phyloP scores from a whole-genome alignment of 2,888 invertebrate genomes.

The Camptogramma bilineatum region DNA sequence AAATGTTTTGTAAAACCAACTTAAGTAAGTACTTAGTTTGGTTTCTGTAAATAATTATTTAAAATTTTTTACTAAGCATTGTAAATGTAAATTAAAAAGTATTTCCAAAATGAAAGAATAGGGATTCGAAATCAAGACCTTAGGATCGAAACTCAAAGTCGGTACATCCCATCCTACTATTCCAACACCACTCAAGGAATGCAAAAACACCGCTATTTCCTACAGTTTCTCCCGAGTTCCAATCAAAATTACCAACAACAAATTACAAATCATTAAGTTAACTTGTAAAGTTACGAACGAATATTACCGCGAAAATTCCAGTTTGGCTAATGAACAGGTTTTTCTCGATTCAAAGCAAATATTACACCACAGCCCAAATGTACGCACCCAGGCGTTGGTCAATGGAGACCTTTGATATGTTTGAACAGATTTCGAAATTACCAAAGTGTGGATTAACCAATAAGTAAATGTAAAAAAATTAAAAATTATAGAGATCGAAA shows the following conservation, averaged over 20 bases:
- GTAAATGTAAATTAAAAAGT: too few relatives aligned
- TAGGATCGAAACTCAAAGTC: background rate
- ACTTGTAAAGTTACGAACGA: background rate
- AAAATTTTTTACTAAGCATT: too few relatives aligned
- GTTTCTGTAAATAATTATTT: too few relatives aligned
- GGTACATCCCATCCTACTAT: background rate
- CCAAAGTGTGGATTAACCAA: too few relatives aligned
- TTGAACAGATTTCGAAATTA: slow-evolving; percentile 1
- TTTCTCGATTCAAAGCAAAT: slow-evolving; percentile 24
- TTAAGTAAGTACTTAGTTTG: too few relatives aligned
- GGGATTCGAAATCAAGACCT: background rate
- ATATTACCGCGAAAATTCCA: slow-evolving; percentile 4
- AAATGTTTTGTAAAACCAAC: too few relatives aligned
- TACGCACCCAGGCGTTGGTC: slow-evolving; percentile 15
- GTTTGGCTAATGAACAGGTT: slow-evolving; percentile 17
- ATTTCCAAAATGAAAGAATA: too few relatives aligned
- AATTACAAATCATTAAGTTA: background rate
- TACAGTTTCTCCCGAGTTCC: background rate
- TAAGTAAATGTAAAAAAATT: too few relatives aligned
- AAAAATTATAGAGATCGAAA: too few relatives aligned
- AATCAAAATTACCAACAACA: background rate
- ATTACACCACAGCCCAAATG: slow-evolving; percentile 22
- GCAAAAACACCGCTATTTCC: background rate
- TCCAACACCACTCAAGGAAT: background rate
- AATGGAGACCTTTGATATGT: slow-evolving; percentile 1